Evolutionary conservation across 2,113 vertebrate species (phyloP).

Genomic region (Campylomormyrus numenius): DNA sequence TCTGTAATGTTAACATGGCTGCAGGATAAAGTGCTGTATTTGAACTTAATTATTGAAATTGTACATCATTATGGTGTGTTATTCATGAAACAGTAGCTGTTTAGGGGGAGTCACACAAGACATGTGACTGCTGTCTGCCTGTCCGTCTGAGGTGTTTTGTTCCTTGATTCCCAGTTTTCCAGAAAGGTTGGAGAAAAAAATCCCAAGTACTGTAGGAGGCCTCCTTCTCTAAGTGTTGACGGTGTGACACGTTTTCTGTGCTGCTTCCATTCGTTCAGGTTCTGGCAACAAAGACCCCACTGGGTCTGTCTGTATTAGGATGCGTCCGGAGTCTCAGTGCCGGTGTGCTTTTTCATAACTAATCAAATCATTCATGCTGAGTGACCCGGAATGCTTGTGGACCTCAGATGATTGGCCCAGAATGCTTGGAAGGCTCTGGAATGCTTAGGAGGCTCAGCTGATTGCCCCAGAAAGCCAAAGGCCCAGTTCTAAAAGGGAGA

Average conservation of each 20-base stretch:
- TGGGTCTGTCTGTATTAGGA: neutral
- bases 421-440: neutral
- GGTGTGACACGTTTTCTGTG: neutral
- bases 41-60: neutral
- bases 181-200: neutral
- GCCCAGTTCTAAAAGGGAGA: neutral
- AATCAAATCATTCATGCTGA: conserved; percentile 47
- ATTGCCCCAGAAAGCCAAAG: neutral
- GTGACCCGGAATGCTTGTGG: conserved; percentile 21
- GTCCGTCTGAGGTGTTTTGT: neutral
- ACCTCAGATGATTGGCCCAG: neutral
- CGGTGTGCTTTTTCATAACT: conserved; percentile 29
- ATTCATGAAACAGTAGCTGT: neutral
- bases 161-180: neutral
- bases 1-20: neutral
- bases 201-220: neutral
- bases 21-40: neutral
- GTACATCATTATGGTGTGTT: neutral
- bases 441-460: neutral
- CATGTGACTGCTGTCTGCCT: neutral
- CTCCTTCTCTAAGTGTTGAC: neutral
- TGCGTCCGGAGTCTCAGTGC: neutral
- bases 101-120: neutral
- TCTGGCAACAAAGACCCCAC: neutral
- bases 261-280: neutral